phyloP scores from a whole-genome alignment of 2,888 invertebrate species.

The Sceliomorpha sp. region DNA sequence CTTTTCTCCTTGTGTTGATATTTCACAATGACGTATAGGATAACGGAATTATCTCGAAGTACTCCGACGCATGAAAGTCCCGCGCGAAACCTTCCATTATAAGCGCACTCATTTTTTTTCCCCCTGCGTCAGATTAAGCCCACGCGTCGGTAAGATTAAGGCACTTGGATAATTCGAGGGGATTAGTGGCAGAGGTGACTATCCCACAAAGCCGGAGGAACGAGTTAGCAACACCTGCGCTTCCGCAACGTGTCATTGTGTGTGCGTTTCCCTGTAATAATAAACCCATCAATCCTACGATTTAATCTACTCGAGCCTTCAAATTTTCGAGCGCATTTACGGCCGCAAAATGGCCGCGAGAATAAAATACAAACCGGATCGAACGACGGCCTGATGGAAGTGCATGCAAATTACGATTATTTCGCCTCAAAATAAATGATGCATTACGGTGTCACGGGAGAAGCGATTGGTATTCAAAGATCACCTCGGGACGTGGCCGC shows the following conservation, averaged over 20 bases:
- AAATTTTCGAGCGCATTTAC: background rate
- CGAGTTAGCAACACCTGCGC: slow-evolving; percentile 12
- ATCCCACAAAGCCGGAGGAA: slow-evolving; percentile 7
- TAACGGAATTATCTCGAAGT: too few species aligned
- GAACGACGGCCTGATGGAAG: background rate
- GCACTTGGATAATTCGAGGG: slow-evolving; percentile 21
- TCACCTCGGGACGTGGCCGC: slow-evolving; percentile 8
- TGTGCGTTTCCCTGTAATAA: slow-evolving; percentile 15
- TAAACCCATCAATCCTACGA: slow-evolving; percentile 11
- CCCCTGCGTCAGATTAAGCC: slow-evolving; percentile 19
- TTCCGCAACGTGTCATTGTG: slow-evolving; percentile 12
- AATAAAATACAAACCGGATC: background rate
- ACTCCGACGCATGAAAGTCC: too few species aligned
- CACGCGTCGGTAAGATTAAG: slow-evolving; percentile 22
- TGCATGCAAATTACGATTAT: slow-evolving; percentile 21
- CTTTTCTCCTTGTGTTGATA: too few species aligned
- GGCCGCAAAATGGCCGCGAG: too few species aligned
- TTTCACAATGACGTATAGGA: too few species aligned
- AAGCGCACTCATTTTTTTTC: too few species aligned
- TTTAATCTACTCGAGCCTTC: slow-evolving; percentile 15
- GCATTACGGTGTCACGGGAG: slow-evolving; percentile 13
- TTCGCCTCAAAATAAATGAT: slow-evolving; percentile 4
- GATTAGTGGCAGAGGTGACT: slow-evolving; percentile 13
- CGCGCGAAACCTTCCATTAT: too few species aligned
- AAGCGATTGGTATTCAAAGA: slow-evolving; percentile 29